Conservation (phyloP, 2,113 vertebrate genomes). For the Scalopus aquaticus region DNA sequence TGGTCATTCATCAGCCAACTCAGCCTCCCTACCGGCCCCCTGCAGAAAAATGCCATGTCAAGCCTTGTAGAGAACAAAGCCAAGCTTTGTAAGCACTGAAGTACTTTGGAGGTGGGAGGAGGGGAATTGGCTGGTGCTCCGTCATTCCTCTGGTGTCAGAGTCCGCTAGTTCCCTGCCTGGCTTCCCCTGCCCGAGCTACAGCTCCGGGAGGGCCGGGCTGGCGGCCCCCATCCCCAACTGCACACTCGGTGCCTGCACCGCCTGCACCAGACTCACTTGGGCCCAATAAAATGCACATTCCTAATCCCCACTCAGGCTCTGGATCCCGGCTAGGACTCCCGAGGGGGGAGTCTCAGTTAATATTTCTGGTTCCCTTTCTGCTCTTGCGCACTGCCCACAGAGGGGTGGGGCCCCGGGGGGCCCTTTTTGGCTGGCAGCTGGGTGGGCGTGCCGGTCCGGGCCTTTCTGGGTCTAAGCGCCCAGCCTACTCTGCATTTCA, state of each 20-base stretch:
- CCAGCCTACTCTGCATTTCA: background rate
- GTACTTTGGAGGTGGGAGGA: background rate
- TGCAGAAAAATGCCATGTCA: background rate
- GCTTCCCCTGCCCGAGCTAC: too few species aligned
- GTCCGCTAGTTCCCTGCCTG: background rate
- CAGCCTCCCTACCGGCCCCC: background rate
- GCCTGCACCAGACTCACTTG: background rate
- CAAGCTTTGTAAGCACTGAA: background rate
- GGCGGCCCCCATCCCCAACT: too few species aligned
- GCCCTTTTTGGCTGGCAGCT: background rate
- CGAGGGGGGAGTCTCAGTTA: background rate
- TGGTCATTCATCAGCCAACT: background rate
- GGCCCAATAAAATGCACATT: background rate
- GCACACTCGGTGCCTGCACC: background rate
- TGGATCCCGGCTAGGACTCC: background rate
- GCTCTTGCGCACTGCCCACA: background rate
- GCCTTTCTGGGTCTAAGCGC: background rate
- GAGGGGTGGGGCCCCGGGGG: too few species aligned
- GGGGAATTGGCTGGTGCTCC: background rate
- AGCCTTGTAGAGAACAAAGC: constrained; percentile 23
- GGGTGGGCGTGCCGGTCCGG: background rate
- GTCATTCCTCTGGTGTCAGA: background rate
- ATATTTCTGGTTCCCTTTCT: background rate
- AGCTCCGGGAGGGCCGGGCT: background rate
- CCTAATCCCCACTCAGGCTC: background rate